phyloP scores from a whole-genome alignment of 2,888 invertebrate genomes.

The Ptychoptera albimana region DNA sequence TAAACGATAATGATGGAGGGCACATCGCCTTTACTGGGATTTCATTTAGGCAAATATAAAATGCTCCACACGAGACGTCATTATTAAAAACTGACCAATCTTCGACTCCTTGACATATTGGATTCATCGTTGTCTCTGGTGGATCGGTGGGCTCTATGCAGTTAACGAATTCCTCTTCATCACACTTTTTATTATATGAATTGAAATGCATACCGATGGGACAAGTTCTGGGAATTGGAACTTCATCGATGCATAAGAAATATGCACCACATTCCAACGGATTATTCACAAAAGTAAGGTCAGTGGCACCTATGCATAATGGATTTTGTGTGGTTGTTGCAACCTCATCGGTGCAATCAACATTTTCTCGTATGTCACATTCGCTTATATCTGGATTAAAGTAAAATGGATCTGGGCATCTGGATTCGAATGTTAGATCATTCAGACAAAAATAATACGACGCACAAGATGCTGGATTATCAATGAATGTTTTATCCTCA shows the following conservation, averaged over 20 bases:
- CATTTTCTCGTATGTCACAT: background rate
- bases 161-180: background rate
- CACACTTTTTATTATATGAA: constrained; percentile 1
- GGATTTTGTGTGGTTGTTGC: too few relatives aligned
- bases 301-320: too few relatives aligned
- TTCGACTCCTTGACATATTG: background rate
- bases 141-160: too few relatives aligned
- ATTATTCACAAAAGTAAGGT: background rate
- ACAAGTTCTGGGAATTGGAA: background rate
- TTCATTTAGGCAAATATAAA: constrained; percentile 6
- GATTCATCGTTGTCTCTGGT: too few relatives aligned
- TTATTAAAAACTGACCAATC: background rate
- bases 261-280: background rate
- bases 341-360: background rate
- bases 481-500: background rate
- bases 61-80: constrained; percentile 1
- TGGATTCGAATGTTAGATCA: background rate
- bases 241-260: background rate
- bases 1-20: constrained; percentile 3
- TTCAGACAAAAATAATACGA: background rate
- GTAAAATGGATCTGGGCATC: background rate
- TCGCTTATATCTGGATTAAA: background rate
- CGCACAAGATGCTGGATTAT: background rate
- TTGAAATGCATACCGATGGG: background rate
- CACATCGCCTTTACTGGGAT: constrained; percentile 2